Evolutionary conservation across 1,140 invertebrate genomes (phyloP).

Genomic region (Chionoecetes opilio): DNA sequence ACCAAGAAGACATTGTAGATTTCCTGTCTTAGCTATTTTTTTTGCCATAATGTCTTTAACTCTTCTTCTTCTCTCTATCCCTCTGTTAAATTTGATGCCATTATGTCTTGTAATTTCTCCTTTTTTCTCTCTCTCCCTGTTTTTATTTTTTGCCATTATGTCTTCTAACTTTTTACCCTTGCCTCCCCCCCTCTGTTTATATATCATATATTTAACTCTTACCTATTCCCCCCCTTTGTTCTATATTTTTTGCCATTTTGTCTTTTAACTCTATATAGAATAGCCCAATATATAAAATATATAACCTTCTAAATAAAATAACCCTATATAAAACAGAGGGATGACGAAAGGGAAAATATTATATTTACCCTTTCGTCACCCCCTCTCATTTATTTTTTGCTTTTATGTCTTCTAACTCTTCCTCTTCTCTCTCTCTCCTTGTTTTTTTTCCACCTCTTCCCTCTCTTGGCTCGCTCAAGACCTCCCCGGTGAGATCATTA

Average conservation of each 20-base stretch:
- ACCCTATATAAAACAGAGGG: too few relatives aligned
- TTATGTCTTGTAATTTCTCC: neutral
- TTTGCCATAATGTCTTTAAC: too few relatives aligned
- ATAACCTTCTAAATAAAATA: too few relatives aligned
- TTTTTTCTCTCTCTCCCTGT: neutral
- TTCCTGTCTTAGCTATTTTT: neutral
- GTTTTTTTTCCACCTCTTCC: neutral
- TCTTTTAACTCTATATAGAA: too few relatives aligned
- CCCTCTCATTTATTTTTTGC: neutral
- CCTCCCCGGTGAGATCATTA: neutral
- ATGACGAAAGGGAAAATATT: too few relatives aligned
- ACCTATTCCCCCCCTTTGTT: neutral
- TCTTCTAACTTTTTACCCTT: neutral
- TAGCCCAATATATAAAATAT: too few relatives aligned
- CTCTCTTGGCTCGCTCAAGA: neutral
- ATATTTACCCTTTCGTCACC: neutral
- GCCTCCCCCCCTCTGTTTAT: neutral
- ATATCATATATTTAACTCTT: too few relatives aligned
- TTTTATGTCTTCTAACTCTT: neutral
- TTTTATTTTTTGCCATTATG: neutral
- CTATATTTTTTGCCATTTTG: too few relatives aligned
- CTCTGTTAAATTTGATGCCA: neutral
- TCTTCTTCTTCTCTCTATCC: neutral
- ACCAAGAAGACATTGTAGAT: neutral
- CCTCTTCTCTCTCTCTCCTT: neutral